A percentile compares a stretch with the other conserved stretches of the same genome.
phyloP scores from a whole-genome alignment of 2,113 vertebrate species.

The Catharus fuscescens region DNA sequence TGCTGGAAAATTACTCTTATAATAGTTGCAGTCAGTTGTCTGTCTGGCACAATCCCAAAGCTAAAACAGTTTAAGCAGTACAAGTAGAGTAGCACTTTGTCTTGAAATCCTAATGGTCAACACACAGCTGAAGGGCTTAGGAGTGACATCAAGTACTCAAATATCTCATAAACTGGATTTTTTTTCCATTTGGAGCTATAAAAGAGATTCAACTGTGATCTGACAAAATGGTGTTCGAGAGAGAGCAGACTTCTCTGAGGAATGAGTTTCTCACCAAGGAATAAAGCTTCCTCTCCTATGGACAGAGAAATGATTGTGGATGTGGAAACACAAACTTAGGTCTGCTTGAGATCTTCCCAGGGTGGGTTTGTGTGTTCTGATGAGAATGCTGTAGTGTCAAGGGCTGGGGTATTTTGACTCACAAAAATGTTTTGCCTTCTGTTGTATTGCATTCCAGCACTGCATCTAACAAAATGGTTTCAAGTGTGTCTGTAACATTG shows the following conservation, averaged over 20 bases:
- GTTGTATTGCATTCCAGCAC: not conserved
- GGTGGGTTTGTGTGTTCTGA: not conserved
- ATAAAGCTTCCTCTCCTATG: not conserved
- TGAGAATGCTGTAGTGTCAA: not conserved
- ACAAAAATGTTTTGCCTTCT: not conserved
- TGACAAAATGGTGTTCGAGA: not conserved
- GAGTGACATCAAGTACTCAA: not conserved
- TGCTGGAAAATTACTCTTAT: slow-evolving; percentile 11
- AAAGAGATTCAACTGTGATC: not conserved
- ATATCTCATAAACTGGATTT: slow-evolving; percentile 15
- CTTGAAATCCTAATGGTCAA: slow-evolving; percentile 18
- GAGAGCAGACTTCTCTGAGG: not conserved
- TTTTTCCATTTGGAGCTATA: not conserved
- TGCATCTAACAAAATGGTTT: not conserved
- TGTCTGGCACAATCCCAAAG: slow-evolving; percentile 6
- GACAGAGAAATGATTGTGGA: not conserved
- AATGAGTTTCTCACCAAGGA: not conserved
- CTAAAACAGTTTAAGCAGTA: slow-evolving; percentile 23
- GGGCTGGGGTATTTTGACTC: not conserved
- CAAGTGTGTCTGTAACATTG: not conserved
- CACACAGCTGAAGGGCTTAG: not conserved
- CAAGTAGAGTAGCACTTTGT: not conserved
- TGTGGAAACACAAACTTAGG: not conserved
- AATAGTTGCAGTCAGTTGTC: slow-evolving; percentile 22
- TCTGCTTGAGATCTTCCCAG: not conserved